Conservation (phyloP, 1,140 invertebrate genomes). For the Pseudobourletiella spinata region DNA sequence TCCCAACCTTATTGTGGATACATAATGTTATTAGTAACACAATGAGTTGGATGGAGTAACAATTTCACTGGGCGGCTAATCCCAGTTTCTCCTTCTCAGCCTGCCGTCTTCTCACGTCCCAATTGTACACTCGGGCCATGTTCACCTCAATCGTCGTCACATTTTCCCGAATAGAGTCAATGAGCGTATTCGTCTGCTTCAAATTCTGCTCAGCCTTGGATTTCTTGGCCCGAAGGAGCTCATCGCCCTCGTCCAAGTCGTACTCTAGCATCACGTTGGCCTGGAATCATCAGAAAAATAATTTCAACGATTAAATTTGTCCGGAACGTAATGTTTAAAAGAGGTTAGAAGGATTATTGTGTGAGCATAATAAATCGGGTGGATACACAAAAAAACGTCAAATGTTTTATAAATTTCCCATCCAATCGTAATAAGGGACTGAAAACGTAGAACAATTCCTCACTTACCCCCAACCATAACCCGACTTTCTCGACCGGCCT, state of each 20-base stretch:
- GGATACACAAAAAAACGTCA: too few relatives aligned
- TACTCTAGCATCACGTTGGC: conserved; percentile 99
- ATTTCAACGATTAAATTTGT: too few relatives aligned
- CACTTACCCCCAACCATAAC: conserved; percentile 82
- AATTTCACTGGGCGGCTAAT: too few relatives aligned
- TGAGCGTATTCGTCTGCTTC: conserved; percentile 22
- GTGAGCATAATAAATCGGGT: too few relatives aligned
- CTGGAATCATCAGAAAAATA: conserved; percentile 39
- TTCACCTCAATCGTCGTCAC: conserved; percentile 97
- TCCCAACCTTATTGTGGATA: too few relatives aligned
- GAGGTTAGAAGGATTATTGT: too few relatives aligned
- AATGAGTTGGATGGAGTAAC: too few relatives aligned
- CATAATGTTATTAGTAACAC: too few relatives aligned
- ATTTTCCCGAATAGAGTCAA: conserved; percentile 57
- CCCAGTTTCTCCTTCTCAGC: conserved; percentile 44
- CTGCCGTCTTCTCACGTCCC: conserved; percentile 83
- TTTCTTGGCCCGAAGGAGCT: conserved; percentile 78
- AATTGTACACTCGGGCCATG: conserved; percentile 92
- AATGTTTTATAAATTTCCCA: too few relatives aligned
- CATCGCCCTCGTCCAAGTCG: conserved; percentile 80
- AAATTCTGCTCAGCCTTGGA: conserved; percentile 75
- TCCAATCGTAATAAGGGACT: too few relatives aligned
- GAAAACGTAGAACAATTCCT: too few relatives aligned
- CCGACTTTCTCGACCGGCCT: conserved; percentile 88
- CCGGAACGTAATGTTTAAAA: too few relatives aligned